These are phyloP conservation scores for Chironomus striatipennis DNA, from an alignment of 1,140 invertebrate species.

Conservation along the genomic window DNA sequence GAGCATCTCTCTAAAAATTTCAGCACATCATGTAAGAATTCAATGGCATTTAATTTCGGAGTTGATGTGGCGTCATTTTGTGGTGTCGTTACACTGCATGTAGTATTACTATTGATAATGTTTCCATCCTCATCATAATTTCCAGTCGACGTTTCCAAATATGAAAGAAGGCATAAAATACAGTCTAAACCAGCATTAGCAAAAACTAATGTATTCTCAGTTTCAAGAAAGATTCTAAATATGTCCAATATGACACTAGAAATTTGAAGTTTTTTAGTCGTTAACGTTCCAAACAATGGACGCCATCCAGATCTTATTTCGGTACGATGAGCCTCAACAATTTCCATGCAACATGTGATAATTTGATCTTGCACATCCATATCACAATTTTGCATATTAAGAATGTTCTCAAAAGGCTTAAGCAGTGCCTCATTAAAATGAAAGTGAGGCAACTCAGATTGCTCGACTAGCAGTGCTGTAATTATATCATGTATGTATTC, in stretches of 20 bases:
- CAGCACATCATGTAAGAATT: conserved; percentile 75
- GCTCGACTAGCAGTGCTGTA: conserved; percentile 77
- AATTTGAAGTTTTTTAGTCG: conserved; percentile 50
- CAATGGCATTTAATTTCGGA: conserved; percentile 42
- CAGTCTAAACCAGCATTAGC: conserved; percentile 90
- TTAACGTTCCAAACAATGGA: conserved; percentile 80
- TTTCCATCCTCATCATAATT: conserved; percentile 37
- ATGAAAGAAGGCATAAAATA: conserved; percentile 75
- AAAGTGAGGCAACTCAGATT: conserved; percentile 82
- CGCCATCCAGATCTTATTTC: conserved; percentile 92
- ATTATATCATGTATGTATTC: conserved; percentile 88
- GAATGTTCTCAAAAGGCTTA: conserved; percentile 89
- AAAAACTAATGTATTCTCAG: conserved; percentile 86
- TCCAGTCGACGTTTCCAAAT: conserved; percentile 41
- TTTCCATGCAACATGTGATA: conserved; percentile 88
- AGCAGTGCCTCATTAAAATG: conserved; percentile 92
- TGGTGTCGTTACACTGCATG: background rate
- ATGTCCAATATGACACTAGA: conserved; percentile 78
- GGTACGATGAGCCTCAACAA: conserved; percentile 84
- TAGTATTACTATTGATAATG: conserved; percentile 24
- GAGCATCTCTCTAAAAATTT: conserved; percentile 78
- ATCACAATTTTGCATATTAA: conserved; percentile 86
- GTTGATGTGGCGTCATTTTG: conserved; percentile 1
- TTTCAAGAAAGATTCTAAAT: conserved; percentile 84
- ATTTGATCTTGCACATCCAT: conserved; percentile 82